Evolutionary conservation across 2,113 vertebrate genomes (phyloP).

Genomic region (Paralichthys olivaceus): DNA sequence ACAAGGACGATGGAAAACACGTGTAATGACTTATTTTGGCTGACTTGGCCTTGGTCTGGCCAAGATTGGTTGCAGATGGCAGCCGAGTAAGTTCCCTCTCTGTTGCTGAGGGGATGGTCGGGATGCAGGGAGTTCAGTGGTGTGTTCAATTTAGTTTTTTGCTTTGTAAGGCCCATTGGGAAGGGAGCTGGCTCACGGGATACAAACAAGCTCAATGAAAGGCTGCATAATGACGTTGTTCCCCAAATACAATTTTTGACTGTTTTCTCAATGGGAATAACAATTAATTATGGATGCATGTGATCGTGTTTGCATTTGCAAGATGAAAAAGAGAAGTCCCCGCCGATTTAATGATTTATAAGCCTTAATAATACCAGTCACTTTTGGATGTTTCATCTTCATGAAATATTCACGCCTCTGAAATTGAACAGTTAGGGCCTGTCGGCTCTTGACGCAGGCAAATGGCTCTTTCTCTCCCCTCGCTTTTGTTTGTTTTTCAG

Average conservation of each 20-base stretch:
- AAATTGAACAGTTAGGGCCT: constrained; percentile 79
- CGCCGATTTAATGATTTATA: constrained; percentile 73
- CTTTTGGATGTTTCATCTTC: constrained; percentile 73
- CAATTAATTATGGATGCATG: constrained; percentile 19
- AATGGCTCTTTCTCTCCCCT: constrained; percentile 44
- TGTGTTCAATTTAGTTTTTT: constrained; percentile 46
- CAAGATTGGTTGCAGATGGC: constrained; percentile 83
- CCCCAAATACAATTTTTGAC: background rate
- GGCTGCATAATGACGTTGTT: constrained; percentile 5
- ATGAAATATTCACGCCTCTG: constrained; percentile 79
- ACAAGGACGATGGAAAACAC: constrained; percentile 83
- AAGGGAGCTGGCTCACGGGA: constrained; percentile 21
- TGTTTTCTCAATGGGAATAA: constrained; percentile 20
- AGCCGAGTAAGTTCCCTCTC: constrained; percentile 59
- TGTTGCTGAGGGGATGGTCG: constrained; percentile 56
- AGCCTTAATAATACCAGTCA: constrained; percentile 76
- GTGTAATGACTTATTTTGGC: constrained; percentile 81
- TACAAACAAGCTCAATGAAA: constrained; percentile 33
- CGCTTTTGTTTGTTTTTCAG: constrained; percentile 57
- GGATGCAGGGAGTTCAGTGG: constrained; percentile 56
- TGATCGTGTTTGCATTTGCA: constrained; percentile 40
- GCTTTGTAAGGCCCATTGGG: constrained; percentile 41
- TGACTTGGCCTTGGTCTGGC: constrained; percentile 70
- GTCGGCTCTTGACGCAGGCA: constrained; percentile 38
- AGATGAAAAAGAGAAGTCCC: constrained; percentile 29